Percentiles rank a stretch among this genome's conserved stretches.
Conservation (phyloP, 2,888 invertebrate genomes). For the Drymonia ruficornis region DNA sequence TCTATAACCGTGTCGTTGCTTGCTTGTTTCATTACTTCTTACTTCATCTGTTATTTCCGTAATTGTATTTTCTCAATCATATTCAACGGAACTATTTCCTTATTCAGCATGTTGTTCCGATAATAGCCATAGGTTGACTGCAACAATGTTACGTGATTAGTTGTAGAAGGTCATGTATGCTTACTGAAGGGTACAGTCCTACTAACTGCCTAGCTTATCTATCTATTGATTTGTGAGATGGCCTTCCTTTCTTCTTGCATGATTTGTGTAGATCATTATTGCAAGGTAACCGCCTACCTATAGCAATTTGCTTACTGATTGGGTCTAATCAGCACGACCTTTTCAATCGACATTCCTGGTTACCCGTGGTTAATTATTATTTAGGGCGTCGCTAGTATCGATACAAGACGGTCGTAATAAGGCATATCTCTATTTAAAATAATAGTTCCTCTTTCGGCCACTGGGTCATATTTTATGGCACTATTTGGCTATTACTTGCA, state of each 20-base stretch:
- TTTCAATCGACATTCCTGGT: no score
- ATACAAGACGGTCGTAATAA: no score
- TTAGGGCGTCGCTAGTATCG: no score
- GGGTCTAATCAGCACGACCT: no score
- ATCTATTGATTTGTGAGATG: neutral
- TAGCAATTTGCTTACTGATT: no score
- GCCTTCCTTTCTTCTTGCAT: neutral
- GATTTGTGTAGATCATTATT: neutral
- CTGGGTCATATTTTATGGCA: no score
- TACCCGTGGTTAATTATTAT: no score
- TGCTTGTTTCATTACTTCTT: conserved; percentile 43
- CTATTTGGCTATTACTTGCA: no score
- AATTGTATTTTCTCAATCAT: conserved; percentile 16
- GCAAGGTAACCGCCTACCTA: no score
- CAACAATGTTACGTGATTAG: neutral
- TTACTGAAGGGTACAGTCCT: neutral
- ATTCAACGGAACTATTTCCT: neutral
- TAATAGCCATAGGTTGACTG: neutral
- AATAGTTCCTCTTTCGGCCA: no score
- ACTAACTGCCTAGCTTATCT: neutral
- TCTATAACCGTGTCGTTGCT: conserved; percentile 47
- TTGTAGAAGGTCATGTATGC: neutral
- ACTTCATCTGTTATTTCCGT: conserved; percentile 40
- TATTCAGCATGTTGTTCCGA: neutral
- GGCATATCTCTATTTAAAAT: no score